Base-by-base conservation (phyloP, 1,140 invertebrate species). In the Coptotermes formosanus region DNA sequence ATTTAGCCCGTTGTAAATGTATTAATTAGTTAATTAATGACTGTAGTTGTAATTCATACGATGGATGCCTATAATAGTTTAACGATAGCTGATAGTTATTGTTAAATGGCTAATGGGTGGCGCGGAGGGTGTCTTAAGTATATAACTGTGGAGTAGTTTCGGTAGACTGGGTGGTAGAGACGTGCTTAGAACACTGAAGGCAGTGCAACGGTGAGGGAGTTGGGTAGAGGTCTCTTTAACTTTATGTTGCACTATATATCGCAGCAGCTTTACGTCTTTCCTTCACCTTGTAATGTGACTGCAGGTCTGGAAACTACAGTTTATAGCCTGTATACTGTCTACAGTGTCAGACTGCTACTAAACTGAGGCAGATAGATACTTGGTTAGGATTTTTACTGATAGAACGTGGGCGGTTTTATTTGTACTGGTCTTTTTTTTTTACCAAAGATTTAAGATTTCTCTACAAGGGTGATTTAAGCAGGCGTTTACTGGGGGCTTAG, bases 381-480 rank as follows among this genome's bases (percentile, higher is more conserved):
- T 55, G 52, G 52, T 55, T 55, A 55, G 64, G 64, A 75, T 75
- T 75, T 75, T 75, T 75, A 75, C 64, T n/a, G 64, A 75, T 30
- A 25, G 64, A 30, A 75, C 64, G 64, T 75, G 64, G 25, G 64
- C 30, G 64, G n/a, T 75, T 30, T 75, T 75, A 11, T 30, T 30
- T n/a, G 25, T 14, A 11, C 25, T 3, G 25, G 7, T 30, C 25
- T 75, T 75, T 75, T 55, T 12, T 48, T 48, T 48, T 48, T 48
- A 48, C 52, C 52, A 19, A 55, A 55, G 52, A 55, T 16, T 55
- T 55, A 16, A 55, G 16, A 21, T 21, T 55, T 55, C 3, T 55
- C 11, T 55, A 55, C 52, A 55, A 16, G 52, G 52, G 14, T 16
- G 14, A 21, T 55, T 55, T 55, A 55, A 30, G 64, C 30, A 30